Percentiles rank a stretch among this genome's conserved stretches.
These are phyloP conservation scores for Diaprepes abbreviatus DNA, from an alignment of 2,888 invertebrate genomes.

Conservation along the genomic window DNA sequence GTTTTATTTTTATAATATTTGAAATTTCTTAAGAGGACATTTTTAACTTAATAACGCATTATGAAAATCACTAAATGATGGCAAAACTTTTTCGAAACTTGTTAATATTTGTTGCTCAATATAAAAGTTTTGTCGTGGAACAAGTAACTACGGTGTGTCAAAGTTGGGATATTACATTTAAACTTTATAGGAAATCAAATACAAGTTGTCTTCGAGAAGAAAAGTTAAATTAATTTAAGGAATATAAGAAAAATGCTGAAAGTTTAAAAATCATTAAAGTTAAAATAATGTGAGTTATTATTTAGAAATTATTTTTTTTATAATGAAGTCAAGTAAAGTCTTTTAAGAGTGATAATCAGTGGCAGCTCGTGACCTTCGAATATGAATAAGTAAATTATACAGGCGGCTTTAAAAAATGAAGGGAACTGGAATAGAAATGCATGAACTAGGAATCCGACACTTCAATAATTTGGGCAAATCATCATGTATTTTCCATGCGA, in stretches of 20 bases:
- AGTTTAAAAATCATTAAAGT: background rate
- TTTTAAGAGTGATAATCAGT: too few species aligned
- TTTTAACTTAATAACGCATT: constrained; percentile 46
- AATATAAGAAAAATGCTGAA: background rate
- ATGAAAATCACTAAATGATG: constrained; percentile 53
- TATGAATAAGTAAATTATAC: too few species aligned
- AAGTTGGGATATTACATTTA: constrained; percentile 41
- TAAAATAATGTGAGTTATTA: too few species aligned
- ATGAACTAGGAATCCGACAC: too few species aligned
- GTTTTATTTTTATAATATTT: constrained; percentile 23
- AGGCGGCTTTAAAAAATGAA: too few species aligned
- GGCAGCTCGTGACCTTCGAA: too few species aligned
- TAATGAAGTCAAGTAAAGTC: too few species aligned
- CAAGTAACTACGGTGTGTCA: constrained; percentile 52
- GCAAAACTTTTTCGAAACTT: constrained; percentile 52
- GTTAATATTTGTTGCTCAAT: constrained; percentile 56
- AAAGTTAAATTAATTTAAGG: constrained; percentile 25
- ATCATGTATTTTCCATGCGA: too few species aligned
- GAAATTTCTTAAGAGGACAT: constrained; percentile 21
- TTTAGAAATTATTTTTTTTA: too few species aligned
- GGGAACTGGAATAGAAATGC: too few species aligned
- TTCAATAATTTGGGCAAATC: too few species aligned
- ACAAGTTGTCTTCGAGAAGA: constrained; percentile 47
- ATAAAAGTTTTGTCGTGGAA: constrained; percentile 53
- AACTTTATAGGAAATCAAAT: constrained; percentile 15